Percentiles rank a stretch among this genome's conserved stretches.
These are phyloP conservation scores for Chondrosia reniformis DNA, from an alignment of 37 sponge, comb jelly and placozoan genomes.

Conservation along the genomic window DNA sequence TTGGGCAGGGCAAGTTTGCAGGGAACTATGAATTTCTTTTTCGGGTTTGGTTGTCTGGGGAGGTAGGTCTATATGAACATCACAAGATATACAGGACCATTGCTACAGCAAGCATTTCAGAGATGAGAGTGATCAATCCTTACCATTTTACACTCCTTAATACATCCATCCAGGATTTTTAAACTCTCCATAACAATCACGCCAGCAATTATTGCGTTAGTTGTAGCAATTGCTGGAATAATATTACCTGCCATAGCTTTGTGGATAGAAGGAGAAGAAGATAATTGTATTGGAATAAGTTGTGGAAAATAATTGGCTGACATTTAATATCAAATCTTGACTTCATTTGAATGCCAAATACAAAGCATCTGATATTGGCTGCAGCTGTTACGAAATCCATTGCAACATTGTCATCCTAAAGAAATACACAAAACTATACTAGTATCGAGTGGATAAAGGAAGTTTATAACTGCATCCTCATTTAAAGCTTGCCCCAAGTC, in stretches of 20 bases:
- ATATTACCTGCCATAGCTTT: constrained; percentile 99
- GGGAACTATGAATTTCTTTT: constrained; percentile 71
- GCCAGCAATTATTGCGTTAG: constrained; percentile 97
- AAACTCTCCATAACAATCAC: constrained; percentile 95
- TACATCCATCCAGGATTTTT: constrained; percentile 71
- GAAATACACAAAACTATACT: neutral
- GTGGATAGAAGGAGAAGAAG: neutral
- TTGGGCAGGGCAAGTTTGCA: constrained; percentile 77
- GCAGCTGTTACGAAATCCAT: constrained; percentile 94
- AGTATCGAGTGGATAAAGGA: neutral
- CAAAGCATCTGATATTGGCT: constrained; percentile 78
- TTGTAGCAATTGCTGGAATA: constrained; percentile 97
- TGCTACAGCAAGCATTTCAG: neutral
- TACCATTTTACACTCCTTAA: constrained; percentile 74
- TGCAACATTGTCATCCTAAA: constrained; percentile 69
- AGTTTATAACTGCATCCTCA: too few relatives aligned
- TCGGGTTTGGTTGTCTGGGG: constrained; percentile 66
- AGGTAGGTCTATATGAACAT: constrained; percentile 62
- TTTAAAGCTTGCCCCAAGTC: too few relatives aligned
- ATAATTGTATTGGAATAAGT: neutral
- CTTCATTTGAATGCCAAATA: constrained; percentile 72
- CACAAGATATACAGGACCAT: neutral
- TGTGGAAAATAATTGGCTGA: neutral
- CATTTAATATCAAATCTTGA: constrained; percentile 94
- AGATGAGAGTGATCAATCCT: too few relatives aligned